Base-by-base conservation (phyloP, 2,888 invertebrate species). In the Chrysomela aeneicollis region DNA sequence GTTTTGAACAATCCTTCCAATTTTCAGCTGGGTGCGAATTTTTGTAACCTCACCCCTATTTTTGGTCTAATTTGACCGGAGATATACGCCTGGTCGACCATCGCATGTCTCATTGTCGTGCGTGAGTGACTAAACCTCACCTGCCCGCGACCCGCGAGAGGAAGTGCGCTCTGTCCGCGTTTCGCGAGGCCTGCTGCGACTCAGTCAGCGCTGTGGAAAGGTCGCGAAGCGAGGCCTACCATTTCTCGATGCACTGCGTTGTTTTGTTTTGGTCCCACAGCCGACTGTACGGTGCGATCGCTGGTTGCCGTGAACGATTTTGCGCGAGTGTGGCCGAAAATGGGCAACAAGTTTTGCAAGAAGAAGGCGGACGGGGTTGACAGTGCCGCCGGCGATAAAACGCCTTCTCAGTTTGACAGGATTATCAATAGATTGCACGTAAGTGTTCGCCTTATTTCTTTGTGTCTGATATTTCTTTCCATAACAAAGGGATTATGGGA, bases 291-390 rank as follows among this genome's bases (percentile, higher is more conserved):
- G 22, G 57, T 57, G 19, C 42, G 15, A 21, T 59, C 15, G 9
- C n/a, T n/a, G 18, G 47, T 22, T 47, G 46, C 12, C 17, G n/a
- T 57, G 60, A 22, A 10, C 18, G 42, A 47, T 53, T 42, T 50
- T 63, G 21, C 19, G 53, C 69, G 58, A 59, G 50, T 19, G 32
- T 19, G 21, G 51, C 47, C 57, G 42, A 55, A 69, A 67, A 82
- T 82, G 82, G 82, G 82, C 12, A 81, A 81, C 71, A 80, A 78
- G 71, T 73, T 82, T 74, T 82, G 81, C 71, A 82, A 81, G 73
- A 81, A 79, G 73, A 81, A 80, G 68, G 73, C 74, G 64, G 80
- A 80, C 68, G 70, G 21, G 10, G 67, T 71, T 63, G 77, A 77
- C 68, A 72, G 71, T 65, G 68, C 72, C 57, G 73, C 70, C 69